These are phyloP conservation scores for Siniperca undulata DNA, from an alignment of 2,797 vertebrate genomes.

Conservation along the genomic window DNA sequence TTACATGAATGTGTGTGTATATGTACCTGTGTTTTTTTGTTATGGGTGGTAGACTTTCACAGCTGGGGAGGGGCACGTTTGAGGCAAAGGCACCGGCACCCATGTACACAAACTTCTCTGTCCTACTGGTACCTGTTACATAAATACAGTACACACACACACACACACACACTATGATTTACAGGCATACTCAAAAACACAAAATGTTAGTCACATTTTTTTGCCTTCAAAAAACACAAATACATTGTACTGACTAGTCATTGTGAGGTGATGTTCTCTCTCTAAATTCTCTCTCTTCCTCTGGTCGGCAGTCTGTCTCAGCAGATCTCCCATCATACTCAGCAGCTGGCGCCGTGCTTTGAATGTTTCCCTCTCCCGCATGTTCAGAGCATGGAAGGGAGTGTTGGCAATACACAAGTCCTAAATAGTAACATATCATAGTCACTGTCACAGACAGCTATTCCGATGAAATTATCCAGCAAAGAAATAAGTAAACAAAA, in stretches of 20 bases:
- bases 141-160: slow-evolving; percentile 8
- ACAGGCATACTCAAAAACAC: not conserved
- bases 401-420: slow-evolving; percentile 83
- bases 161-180: not conserved
- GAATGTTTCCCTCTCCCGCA: slow-evolving; percentile 78
- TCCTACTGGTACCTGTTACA: slow-evolving; percentile 44
- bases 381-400: slow-evolving; percentile 83
- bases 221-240: not conserved
- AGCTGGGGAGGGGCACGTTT: not conserved
- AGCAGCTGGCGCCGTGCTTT: slow-evolving; percentile 80
- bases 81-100: slow-evolving; percentile 27
- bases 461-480: not conserved
- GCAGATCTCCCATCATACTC: slow-evolving; percentile 80
- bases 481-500: not conserved
- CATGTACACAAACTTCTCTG: slow-evolving; percentile 46
- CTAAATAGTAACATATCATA: slow-evolving; percentile 64
- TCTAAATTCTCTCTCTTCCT: slow-evolving; percentile 77
- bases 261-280: slow-evolving; percentile 34
- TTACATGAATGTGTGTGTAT: not conserved
- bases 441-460: not conserved
- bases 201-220: not conserved
- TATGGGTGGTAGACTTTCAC: not conserved
- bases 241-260: slow-evolving; percentile 59
- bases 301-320: slow-evolving; percentile 66
- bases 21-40: slow-evolving; percentile 38